Evolutionary conservation across 2,797 vertebrate genomes (phyloP), one percentile per base, ranked within the genome.

Genomic region (Sebastes wilsoni): DNA sequence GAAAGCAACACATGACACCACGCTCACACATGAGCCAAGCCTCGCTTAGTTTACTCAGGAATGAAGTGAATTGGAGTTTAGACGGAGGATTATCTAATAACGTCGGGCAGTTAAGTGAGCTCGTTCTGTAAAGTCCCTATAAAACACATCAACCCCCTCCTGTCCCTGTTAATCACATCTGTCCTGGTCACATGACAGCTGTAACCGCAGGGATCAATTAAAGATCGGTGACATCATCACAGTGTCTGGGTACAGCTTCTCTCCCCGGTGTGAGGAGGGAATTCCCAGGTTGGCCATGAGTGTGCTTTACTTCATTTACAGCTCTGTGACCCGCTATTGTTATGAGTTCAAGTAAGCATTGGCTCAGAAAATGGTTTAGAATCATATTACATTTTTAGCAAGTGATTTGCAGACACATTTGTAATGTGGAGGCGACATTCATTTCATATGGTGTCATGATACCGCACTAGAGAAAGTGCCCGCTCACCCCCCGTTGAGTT

Each of bases 191-290:
- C 75, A 73, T 90, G 88, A 75, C 83, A 85, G 78, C 81, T 79
- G 71, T 66, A 72, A 81, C 85, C 79, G 32, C 77, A 77, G 82
- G 72, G 88, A 91, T 89, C 85, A 87, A 81, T 89, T 89, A 71
- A 80, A 77, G 64, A 84, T 76, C 56, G 77, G 71, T 93, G 92
- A 95, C 88, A 92, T 95, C 92, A 93, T 78, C 76, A 34, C 54
- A 77, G 30, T 67, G 83, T 82, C 78, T 81, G 78, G 72, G 52
- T 79, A 42, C 68, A 60, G 67, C 66, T 85, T 89, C 72, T 67
- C 59, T 70, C 59, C 71, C 75, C 13, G 16, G 71, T 75, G 64
- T 30, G 22, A 75, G 72, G 61, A 77, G 75, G 68, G 70, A 81
- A 85, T 77, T 88, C 85, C 85, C 89, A 75, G 16, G 60, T 66